phyloP scores from a whole-genome alignment of 2,113 vertebrate species.

The Morone saxatilis region DNA sequence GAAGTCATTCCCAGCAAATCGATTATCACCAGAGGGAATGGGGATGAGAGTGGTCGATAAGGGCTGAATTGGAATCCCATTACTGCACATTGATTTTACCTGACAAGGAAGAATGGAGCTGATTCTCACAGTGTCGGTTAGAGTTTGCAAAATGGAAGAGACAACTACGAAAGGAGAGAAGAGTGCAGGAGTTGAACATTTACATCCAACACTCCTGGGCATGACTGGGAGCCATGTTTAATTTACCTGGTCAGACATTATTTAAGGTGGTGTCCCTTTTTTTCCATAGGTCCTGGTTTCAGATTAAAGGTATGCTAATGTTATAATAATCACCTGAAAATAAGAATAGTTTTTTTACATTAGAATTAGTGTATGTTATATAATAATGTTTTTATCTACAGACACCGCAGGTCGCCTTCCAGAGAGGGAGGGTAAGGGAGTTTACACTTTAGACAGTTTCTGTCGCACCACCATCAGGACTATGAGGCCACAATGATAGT shows the following conservation, averaged over 20 bases:
- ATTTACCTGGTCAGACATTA: too few relatives aligned
- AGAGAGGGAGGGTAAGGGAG: too few relatives aligned
- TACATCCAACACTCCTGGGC: background rate
- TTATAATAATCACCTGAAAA: too few relatives aligned
- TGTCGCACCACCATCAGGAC: too few relatives aligned
- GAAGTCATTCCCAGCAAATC: constrained; percentile 47
- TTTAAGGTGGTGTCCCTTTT: too few relatives aligned
- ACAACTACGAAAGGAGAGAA: background rate
- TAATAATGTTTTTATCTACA: too few relatives aligned
- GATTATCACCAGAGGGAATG: constrained; percentile 37
- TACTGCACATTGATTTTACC: constrained; percentile 53
- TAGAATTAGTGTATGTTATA: too few relatives aligned
- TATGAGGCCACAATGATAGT: too few relatives aligned
- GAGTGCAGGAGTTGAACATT: background rate
- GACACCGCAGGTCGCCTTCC: too few relatives aligned
- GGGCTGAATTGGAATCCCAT: constrained; percentile 36
- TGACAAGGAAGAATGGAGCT: constrained; percentile 43
- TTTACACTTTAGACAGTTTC: too few relatives aligned
- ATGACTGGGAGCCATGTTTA: too few relatives aligned
- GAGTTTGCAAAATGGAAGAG: constrained; percentile 13
- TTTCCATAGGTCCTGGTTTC: background rate
- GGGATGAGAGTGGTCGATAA: background rate
- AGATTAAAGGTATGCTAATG: background rate
- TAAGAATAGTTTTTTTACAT: too few relatives aligned
- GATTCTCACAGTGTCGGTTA: constrained; percentile 27